phyloP scores from a whole-genome alignment of 2,797 vertebrate species.

The Tauraco hartlaubi region DNA sequence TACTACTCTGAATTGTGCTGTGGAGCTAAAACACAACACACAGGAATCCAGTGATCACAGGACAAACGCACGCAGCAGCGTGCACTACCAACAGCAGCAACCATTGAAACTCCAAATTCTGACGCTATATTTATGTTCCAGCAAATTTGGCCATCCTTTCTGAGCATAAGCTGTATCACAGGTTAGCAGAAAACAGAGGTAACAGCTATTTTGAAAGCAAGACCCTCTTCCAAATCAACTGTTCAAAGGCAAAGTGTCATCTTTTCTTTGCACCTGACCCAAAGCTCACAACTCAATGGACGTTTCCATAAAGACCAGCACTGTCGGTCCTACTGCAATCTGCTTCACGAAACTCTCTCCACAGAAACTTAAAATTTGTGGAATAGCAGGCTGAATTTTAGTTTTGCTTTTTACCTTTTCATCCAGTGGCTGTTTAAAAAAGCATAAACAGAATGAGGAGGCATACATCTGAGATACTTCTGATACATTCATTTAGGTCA shows the following conservation, averaged over 20 bases:
- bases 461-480: neutral
- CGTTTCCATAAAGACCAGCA: neutral
- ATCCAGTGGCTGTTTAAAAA: neutral
- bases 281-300: neutral
- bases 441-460: neutral
- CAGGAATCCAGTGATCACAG: neutral
- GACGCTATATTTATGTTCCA: neutral
- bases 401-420: neutral
- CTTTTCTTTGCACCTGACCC: neutral
- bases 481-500: neutral
- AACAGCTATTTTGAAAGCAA: neutral
- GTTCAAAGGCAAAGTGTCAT: neutral
- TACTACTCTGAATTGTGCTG: neutral
- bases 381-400: neutral
- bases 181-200: neutral
- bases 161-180: neutral
- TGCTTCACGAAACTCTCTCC: neutral
- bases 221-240: neutral
- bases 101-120: neutral
- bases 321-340: neutral
- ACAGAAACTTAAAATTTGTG: neutral
- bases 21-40: neutral
- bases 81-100: too few relatives aligned
- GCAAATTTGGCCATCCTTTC: neutral
- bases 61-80: fast-evolving